Conservation (phyloP, 2,797 vertebrate species). For the Sciaenops ocellatus region DNA sequence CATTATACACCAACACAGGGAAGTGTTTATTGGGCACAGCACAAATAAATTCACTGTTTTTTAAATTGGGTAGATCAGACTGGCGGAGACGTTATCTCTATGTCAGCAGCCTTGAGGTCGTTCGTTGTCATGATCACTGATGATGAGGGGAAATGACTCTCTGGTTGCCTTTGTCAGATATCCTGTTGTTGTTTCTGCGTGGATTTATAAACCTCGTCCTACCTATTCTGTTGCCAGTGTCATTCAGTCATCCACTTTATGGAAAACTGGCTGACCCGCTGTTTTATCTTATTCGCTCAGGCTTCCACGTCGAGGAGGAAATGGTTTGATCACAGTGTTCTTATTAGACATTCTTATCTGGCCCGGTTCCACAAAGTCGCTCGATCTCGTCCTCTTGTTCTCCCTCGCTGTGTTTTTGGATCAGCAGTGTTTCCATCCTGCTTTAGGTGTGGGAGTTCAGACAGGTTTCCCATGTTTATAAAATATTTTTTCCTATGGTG, state of each 20-base stretch:
- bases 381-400: slow-evolving; percentile 42
- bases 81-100: slow-evolving; percentile 4
- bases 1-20: background rate
- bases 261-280: slow-evolving; percentile 54
- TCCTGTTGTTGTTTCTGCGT: slow-evolving; percentile 76
- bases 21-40: background rate
- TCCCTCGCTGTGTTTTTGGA: slow-evolving; percentile 47
- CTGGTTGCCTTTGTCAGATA: slow-evolving; percentile 60
- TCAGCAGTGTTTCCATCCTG: slow-evolving; percentile 54
- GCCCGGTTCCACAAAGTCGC: slow-evolving; percentile 46
- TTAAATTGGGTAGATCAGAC: background rate
- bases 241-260: slow-evolving; percentile 28
- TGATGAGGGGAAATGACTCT: slow-evolving; percentile 70
- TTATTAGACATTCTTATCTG: slow-evolving; percentile 54
- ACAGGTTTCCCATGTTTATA: slow-evolving; percentile 24
- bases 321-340: slow-evolving; percentile 46
- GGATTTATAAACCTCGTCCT: slow-evolving; percentile 50
- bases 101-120: slow-evolving; percentile 12
- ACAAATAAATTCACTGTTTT: background rate
- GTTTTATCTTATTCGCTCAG: slow-evolving; percentile 75
- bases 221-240: slow-evolving; percentile 34
- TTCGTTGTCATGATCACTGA: slow-evolving; percentile 43
- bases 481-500: background rate
- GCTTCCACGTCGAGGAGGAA: slow-evolving; percentile 69
- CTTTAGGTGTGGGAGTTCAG: slow-evolving; percentile 21